A percentile compares a stretch with the other conserved stretches of the same genome.
These are phyloP conservation scores for Acleris laterana DNA, from an alignment of 2,888 invertebrate genomes.

Conservation along the genomic window DNA sequence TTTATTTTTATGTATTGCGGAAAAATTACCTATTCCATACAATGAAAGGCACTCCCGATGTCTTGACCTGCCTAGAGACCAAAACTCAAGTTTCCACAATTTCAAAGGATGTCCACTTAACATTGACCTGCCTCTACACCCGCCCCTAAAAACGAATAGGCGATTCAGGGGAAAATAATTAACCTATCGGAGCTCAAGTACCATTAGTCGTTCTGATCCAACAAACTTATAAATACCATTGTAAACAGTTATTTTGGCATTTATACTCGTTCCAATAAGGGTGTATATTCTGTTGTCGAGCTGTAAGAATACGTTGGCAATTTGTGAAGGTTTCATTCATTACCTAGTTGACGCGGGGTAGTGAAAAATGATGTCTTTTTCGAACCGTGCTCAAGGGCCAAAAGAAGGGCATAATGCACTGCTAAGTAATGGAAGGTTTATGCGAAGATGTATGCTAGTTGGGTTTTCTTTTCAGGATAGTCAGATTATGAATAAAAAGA, in stretches of 20 bases:
- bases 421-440: conserved; percentile 38
- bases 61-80: conserved; percentile 8
- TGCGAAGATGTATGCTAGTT: conserved; percentile 14
- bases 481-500: not conserved
- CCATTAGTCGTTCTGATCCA: conserved; percentile 18
- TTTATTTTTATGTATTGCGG: not conserved
- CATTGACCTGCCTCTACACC: conserved; percentile 9
- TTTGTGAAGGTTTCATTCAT: conserved; percentile 42
- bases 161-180: conserved; percentile 29
- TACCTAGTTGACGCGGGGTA: conserved; percentile 51
- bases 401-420: conserved; percentile 43
- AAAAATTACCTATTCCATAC: not conserved
- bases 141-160: conserved; percentile 14
- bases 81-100: conserved; percentile 20
- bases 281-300: conserved; percentile 4
- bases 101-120: conserved; percentile 18
- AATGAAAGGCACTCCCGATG: conserved; percentile 10
- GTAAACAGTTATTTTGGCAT: not conserved
- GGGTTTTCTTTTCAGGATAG: conserved; percentile 7
- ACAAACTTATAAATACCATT: not conserved
- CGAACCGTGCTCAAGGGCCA: conserved; percentile 51
- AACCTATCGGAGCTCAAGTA: conserved; percentile 30
- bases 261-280: conserved; percentile 1
- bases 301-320: conserved; percentile 18
- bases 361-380: conserved; percentile 61